phyloP scores from a whole-genome alignment of 1,140 invertebrate species.

The Diachasma alloeum region DNA sequence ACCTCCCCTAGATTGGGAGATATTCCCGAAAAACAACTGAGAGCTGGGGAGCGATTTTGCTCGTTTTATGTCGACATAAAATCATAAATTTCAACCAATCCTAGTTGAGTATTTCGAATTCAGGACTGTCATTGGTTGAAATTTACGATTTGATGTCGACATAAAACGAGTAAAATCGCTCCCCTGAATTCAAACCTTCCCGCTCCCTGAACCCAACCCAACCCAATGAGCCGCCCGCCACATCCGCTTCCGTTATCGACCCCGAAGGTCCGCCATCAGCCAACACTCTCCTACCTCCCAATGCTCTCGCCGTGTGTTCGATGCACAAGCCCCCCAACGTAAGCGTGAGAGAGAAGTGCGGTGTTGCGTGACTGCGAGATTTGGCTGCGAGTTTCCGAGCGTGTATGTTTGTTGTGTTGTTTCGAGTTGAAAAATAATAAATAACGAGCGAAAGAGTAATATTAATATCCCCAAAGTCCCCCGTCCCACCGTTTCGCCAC shows the following conservation, averaged over 20 bases:
- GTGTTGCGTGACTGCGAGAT: slow-evolving; percentile 57
- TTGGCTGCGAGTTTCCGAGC: slow-evolving; percentile 50
- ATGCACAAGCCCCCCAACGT: slow-evolving; percentile 31
- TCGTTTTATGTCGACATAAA: too few relatives aligned
- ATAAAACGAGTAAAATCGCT: too few relatives aligned
- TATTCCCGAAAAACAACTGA: too few relatives aligned
- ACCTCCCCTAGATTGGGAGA: too few relatives aligned
- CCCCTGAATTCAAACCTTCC: not conserved
- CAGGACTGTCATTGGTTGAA: too few relatives aligned
- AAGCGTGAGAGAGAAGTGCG: slow-evolving; percentile 51
- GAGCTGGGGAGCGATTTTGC: too few relatives aligned
- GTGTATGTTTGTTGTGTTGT: slow-evolving; percentile 63
- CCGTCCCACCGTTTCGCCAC: too few relatives aligned
- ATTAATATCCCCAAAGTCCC: too few relatives aligned
- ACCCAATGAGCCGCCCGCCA: slow-evolving; percentile 13
- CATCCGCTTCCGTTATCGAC: slow-evolving; percentile 48
- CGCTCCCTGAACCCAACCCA: not conserved
- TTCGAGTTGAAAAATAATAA: slow-evolving; percentile 39
- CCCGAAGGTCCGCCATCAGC: not conserved
- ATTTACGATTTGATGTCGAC: too few relatives aligned
- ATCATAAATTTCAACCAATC: too few relatives aligned
- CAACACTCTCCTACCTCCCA: slow-evolving; percentile 3
- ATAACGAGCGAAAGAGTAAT: not conserved
- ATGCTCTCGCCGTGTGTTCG: slow-evolving; percentile 31
- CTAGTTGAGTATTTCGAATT: too few relatives aligned